A percentile compares a stretch with the other conserved stretches of the same genome.
phyloP scores from a whole-genome alignment of 2,113 vertebrate species.

The Dolichotis patagonum region DNA sequence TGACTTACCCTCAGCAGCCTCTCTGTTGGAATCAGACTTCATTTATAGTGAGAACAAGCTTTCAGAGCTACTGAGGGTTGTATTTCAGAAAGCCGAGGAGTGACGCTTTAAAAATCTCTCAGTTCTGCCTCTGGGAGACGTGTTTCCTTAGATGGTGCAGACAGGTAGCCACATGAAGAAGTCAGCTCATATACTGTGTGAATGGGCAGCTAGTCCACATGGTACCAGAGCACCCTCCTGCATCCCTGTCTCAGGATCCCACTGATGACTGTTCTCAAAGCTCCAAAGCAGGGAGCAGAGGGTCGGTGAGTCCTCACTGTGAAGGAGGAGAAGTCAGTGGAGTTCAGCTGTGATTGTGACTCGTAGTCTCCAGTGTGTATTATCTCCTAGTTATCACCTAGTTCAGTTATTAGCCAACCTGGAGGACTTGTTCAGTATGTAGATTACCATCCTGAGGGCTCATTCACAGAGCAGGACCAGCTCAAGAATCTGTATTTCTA shows the following conservation, averaged over 20 bases:
- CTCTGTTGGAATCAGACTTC: neutral
- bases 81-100: neutral
- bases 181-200: neutral
- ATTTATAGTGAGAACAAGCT: neutral
- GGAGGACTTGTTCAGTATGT: neutral
- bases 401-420: neutral
- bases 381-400: neutral
- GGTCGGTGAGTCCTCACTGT: too few species aligned
- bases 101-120: neutral
- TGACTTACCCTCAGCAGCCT: neutral
- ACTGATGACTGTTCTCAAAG: neutral
- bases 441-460: neutral
- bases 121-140: neutral
- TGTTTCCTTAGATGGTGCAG: neutral
- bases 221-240: neutral
- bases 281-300: neutral
- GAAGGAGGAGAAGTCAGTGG: neutral
- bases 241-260: neutral
- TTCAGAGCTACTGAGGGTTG: neutral
- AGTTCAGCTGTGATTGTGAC: neutral
- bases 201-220: neutral
- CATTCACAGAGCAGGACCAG: neutral
- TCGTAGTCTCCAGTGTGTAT: neutral
- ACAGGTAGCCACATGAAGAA: neutral
- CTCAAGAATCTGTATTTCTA: conserved; percentile 9